Evolutionary conservation across 2,797 vertebrate genomes (phyloP), one percentile per base, ranked within the genome.

Genomic region (Alcedo quadribrachys): DNA sequence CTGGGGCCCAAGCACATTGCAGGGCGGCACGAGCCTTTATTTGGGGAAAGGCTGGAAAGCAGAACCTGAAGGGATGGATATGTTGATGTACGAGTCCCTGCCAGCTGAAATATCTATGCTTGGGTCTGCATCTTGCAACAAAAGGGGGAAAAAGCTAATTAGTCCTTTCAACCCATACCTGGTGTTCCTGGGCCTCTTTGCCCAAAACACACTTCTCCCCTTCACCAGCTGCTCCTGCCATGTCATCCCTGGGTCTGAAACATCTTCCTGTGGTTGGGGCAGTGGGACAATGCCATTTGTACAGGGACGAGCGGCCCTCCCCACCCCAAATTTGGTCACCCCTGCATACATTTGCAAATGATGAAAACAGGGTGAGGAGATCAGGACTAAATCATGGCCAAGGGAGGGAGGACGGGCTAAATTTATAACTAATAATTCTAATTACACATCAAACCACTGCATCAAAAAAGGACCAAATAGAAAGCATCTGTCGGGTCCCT

Each of bases 11-110:
- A 76, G 79, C 73, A n/a, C 8, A 27, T 25, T 86, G 83, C 85
- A 51, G 53, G 57, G 83, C 7, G 6, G 66, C 43, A 76, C 5
- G 3, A 89, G 76, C 75, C 78, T 85, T 88, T 81, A n/a, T 86
- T 51, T 55, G 51, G 46, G 69, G 63, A 77, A 74, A 85, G 53
- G 48, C 73, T 84, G 85, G 70, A 70, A 81, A 91, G 54, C 27
- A 90, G 60, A 92, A 91, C 75, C 83, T 40, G 81, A 53, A 92
- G 86, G 66, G 79, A 92, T 24, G 84, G 92, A 45, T 62, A 62
- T 13, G 40, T 35, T 30, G 51, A 42, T 74, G 60, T 83, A 63
- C 48, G 16, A 30, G 66, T 61, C 42, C 68, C 73, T 21, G 42
- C 30, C 66, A 66, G 79, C 67, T 68, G 79, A 78, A 89, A 53